These are phyloP conservation scores for Diorhabda carinulata DNA, from an alignment of 1,140 invertebrate species.

Conservation along the genomic window DNA sequence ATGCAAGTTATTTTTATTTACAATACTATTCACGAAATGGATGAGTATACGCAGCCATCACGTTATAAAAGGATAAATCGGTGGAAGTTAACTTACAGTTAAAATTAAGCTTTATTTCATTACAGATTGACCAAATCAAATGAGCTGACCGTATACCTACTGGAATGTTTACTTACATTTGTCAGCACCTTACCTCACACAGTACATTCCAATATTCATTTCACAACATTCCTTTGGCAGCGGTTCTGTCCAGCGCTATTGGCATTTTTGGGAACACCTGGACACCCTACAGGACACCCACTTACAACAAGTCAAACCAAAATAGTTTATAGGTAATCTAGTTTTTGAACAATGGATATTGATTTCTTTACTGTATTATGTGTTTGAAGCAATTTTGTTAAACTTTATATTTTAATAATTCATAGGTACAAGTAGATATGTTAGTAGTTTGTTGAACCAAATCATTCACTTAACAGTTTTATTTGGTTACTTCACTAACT, in stretches of 20 bases:
- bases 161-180: slow-evolving; percentile 82
- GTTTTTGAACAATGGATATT: too few relatives aligned
- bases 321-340: slow-evolving; percentile 73
- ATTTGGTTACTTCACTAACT: too few relatives aligned
- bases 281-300: slow-evolving; percentile 62
- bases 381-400: too few relatives aligned
- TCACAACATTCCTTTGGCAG: slow-evolving; percentile 86
- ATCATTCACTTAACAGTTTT: too few relatives aligned
- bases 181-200: slow-evolving; percentile 76
- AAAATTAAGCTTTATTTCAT: slow-evolving; percentile 18
- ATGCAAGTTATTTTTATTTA: too few relatives aligned
- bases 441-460: too few relatives aligned
- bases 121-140: slow-evolving; percentile 57
- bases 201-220: slow-evolving; percentile 76
- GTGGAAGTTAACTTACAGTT: neutral
- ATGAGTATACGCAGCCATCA: too few relatives aligned
- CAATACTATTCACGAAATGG: too few relatives aligned
- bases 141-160: slow-evolving; percentile 67
- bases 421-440: too few relatives aligned
- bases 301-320: slow-evolving; percentile 77
- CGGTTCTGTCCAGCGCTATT: slow-evolving; percentile 86
- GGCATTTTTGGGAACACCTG: slow-evolving; percentile 76
- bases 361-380: too few relatives aligned
- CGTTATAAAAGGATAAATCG: too few relatives aligned
- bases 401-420: too few relatives aligned